A percentile compares a stretch with the other conserved stretches of the same genome.
Evolutionary conservation across 2,888 invertebrate species (phyloP).

Genomic region (Lapara coniferarum): DNA sequence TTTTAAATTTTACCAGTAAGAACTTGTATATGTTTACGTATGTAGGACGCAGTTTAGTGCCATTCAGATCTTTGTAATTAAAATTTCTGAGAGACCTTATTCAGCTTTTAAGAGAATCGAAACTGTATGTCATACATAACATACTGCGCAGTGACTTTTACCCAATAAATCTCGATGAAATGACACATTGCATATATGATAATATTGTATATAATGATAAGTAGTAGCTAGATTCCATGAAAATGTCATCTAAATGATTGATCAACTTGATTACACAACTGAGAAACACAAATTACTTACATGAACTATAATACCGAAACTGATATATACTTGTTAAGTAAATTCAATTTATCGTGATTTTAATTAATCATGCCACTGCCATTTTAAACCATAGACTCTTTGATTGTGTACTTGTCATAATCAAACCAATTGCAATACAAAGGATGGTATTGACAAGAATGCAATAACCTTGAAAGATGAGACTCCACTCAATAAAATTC

Average conservation of each 20-base stretch:
- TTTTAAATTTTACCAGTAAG: no score
- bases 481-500: neutral
- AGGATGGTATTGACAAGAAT: neutral
- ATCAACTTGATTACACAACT: neutral
- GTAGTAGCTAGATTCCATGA: neutral
- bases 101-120: no score
- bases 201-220: no score
- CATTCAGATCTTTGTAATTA: neutral
- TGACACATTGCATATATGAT: neutral
- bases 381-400: no score
- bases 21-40: no score
- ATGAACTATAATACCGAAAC: neutral
- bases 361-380: neutral
- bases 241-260: neutral
- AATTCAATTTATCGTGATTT: constrained; percentile 1
- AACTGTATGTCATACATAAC: neutral
- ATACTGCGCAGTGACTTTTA: neutral
- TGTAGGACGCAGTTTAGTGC: no score
- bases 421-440: neutral
- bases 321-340: constrained; percentile 4
- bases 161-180: constrained; percentile 7
- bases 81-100: neutral
- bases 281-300: neutral
- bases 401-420: no score
- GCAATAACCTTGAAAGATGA: neutral